Percentiles rank a stretch among this genome's conserved stretches.
These are phyloP conservation scores for Antrozous pallidus DNA, from an alignment of 2,797 vertebrate genomes.

Conservation along the genomic window DNA sequence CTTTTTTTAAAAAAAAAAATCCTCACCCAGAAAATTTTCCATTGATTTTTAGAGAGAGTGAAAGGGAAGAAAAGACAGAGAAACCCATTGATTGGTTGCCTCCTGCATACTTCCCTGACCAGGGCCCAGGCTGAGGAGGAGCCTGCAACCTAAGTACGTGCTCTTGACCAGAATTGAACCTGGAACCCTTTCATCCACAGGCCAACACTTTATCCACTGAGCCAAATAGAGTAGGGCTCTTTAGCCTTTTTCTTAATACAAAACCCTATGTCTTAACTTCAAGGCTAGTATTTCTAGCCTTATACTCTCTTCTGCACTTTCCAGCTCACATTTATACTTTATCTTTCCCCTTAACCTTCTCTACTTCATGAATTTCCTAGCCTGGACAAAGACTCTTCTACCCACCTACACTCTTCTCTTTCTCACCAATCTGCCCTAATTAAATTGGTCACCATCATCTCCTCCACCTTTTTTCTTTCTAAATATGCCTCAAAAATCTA, in stretches of 20 bases:
- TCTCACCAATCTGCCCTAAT: neutral
- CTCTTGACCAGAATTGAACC: too few relatives aligned
- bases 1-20: neutral
- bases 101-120: too few relatives aligned
- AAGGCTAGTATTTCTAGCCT: neutral
- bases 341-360: neutral
- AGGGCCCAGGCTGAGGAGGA: too few relatives aligned
- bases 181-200: too few relatives aligned
- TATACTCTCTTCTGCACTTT: neutral
- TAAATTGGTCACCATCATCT: neutral
- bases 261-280: neutral
- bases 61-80: too few relatives aligned
- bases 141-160: too few relatives aligned
- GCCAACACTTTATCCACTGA: too few relatives aligned
- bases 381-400: neutral
- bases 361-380: neutral
- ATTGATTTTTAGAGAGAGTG: too few relatives aligned
- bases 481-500: neutral
- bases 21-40: too few relatives aligned
- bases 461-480: neutral
- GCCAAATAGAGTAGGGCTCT: too few relatives aligned
- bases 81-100: too few relatives aligned
- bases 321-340: neutral
- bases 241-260: neutral
- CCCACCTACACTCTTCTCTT: neutral